A percentile compares a stretch with the other conserved stretches of the same genome.
Evolutionary conservation across 2,113 vertebrate species (phyloP).

Genomic region (Oreocharis arfaki): DNA sequence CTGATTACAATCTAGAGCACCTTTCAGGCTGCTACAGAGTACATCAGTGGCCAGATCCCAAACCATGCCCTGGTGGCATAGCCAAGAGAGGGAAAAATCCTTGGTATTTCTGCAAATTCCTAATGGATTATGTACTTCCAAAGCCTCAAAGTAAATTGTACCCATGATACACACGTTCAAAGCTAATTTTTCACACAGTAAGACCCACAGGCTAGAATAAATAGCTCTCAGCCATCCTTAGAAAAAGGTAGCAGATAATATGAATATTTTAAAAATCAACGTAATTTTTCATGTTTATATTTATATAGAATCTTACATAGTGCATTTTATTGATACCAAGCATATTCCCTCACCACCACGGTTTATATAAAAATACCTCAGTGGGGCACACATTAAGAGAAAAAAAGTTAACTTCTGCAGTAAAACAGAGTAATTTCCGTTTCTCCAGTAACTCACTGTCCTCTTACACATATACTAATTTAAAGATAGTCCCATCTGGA

Average conservation of each 20-base stretch:
- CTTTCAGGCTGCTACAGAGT: neutral
- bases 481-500: neutral
- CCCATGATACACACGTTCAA: neutral
- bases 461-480: neutral
- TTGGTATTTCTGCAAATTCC: neutral
- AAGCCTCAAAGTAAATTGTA: neutral
- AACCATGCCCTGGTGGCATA: accelerated
- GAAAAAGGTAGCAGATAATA: neutral
- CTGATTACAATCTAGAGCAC: neutral
- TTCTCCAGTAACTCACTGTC: neutral
- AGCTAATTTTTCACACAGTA: neutral
- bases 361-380: neutral
- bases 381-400: neutral
- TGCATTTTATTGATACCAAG: neutral
- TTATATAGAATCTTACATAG: neutral
- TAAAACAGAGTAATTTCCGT: neutral
- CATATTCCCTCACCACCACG: accelerated
- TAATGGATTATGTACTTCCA: neutral
- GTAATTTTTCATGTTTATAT: neutral
- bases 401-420: neutral
- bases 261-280: neutral
- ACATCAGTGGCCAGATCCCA: neutral
- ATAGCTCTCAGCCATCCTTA: neutral
- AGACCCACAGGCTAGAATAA: neutral
- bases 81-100: neutral